phyloP scores from a whole-genome alignment of 37 sponge, comb jelly and placozoan genomes.

The Ephydatia muelleri region DNA sequence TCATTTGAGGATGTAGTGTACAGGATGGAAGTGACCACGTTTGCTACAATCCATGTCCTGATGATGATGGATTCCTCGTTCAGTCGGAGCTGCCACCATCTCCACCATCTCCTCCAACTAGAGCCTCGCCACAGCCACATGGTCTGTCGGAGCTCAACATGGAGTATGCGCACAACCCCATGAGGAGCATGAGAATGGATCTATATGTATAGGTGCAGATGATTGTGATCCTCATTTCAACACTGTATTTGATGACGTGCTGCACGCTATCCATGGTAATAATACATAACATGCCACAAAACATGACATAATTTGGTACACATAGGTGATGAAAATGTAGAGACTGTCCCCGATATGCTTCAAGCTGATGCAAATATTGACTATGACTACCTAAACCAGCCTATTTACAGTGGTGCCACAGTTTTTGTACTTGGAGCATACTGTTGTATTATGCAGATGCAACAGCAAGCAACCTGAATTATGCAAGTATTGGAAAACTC shows the following conservation, averaged over 20 bases:
- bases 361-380: neutral
- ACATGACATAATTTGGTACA: neutral
- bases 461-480: neutral
- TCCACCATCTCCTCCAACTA: no score
- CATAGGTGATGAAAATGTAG: neutral
- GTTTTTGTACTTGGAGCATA: neutral
- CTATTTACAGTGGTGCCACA: neutral
- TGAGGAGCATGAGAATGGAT: no score
- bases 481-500: neutral
- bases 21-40: no score
- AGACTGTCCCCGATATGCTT: neutral
- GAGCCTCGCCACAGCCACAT: no score
- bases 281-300: neutral
- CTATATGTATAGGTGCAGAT: neutral
- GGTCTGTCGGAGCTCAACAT: no score
- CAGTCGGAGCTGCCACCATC: no score
- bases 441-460: neutral
- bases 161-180: no score
- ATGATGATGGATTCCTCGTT: no score
- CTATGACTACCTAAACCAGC: constrained; percentile 3
- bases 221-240: neutral
- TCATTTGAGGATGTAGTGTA: no score
- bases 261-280: neutral
- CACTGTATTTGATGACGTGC: neutral
- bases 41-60: no score